Percentiles rank a stretch among this genome's conserved stretches.
phyloP scores from a whole-genome alignment of 2,888 invertebrate genomes.

The Rugalucina vietnamica region DNA sequence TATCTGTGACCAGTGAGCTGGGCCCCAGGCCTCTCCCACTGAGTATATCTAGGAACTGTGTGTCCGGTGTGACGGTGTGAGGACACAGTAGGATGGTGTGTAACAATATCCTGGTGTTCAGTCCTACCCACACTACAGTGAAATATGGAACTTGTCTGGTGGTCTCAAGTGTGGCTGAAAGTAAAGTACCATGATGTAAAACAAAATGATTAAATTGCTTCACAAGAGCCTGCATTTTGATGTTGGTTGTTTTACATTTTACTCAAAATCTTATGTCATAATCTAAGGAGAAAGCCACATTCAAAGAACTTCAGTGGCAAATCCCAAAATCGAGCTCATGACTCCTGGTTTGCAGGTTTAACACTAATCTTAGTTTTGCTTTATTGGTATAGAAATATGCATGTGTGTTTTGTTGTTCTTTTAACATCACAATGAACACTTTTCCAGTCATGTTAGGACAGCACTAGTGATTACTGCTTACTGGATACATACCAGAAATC shows the following conservation, averaged over 20 bases:
- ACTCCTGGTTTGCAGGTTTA: too few species aligned
- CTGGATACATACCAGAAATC: neutral
- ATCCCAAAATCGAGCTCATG: too few species aligned
- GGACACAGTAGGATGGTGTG: constrained; percentile 33
- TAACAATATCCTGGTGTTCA: constrained; percentile 40
- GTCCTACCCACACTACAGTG: constrained; percentile 46
- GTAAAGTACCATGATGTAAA: neutral
- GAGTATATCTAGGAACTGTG: constrained; percentile 33
- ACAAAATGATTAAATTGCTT: neutral
- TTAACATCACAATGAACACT: too few species aligned
- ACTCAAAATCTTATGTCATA: too few species aligned
- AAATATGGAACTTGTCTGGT: constrained; percentile 25
- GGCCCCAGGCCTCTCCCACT: neutral
- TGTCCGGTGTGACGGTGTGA: neutral
- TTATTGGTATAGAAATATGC: too few species aligned
- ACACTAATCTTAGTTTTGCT: too few species aligned
- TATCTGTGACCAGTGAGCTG: neutral
- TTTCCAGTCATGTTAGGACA: neutral
- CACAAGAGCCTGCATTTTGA: too few species aligned
- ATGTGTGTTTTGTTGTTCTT: too few species aligned
- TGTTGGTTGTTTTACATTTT: too few species aligned
- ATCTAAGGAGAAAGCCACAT: too few species aligned
- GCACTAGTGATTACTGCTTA: neutral
- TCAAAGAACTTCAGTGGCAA: too few species aligned
- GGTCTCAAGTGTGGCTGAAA: constrained; percentile 15